Base-by-base conservation (phyloP, 2,113 vertebrate genomes). In the Phylloscopus trochiloides region DNA sequence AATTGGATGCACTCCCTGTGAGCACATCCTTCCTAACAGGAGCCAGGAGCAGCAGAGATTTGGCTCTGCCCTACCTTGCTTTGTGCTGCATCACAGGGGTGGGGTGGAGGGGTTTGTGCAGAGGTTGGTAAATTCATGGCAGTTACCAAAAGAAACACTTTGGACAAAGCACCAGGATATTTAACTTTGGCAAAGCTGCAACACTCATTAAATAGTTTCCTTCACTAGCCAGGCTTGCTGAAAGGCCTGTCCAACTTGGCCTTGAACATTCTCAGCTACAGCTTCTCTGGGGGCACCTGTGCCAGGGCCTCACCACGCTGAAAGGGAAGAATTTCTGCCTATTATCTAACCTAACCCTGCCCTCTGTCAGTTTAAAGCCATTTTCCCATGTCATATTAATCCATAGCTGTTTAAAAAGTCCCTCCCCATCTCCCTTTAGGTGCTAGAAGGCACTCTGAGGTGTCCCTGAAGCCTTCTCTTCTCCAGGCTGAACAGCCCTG, bases 91-190 rank as follows among this genome's bases (percentile, higher is more conserved):
- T 10, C 63, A 4, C 2, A 24, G 50, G 19, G 19, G 1, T 50
- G 78, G 40, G 40, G 59, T 0, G 0, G 21, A 48, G 19, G 18
- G 4, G 6, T 31, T 61, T 36, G 2, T 9, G 6, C 70, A 47
- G 55, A 38, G 43, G 7, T 5, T 68, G 36, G 7, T 4, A 10
- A 16, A 6, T 9, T 75, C 34, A 6, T 40, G 51, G 47, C 59
- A 47, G 28, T 16, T 32, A 26, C 1, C 1, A 6, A 17, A 62
- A 57, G 10, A 43, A 28, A 10, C 38, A 16, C 24, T 91, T 34
- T 32, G 47, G 34, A 34, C 31, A 36, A 82, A 58, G 61, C 47
- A 62, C 16, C 14, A 12, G 5, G 10, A 6, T 70, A 13, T 48
- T 48, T 68, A 43, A 32, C 20, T 63, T 52, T 17, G 29, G 9